Conservation (phyloP, 2,113 vertebrate species). For the Hepsetus odoe region DNA sequence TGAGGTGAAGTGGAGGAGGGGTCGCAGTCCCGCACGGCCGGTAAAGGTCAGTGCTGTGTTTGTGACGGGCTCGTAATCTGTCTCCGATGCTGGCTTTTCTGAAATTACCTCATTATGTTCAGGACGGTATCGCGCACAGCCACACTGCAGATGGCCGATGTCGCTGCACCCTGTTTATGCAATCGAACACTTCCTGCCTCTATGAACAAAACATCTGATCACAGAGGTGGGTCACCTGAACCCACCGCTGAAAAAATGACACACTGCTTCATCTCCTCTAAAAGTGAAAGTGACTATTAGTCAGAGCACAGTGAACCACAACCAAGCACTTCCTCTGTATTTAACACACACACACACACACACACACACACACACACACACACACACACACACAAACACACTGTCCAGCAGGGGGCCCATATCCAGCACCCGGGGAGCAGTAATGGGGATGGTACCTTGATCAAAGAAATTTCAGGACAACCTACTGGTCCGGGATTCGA, state of each 20-base stretch:
- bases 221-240: conserved; percentile 41
- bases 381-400: too few species aligned
- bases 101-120: conserved; percentile 77
- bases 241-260: background rate
- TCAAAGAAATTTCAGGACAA: too few species aligned
- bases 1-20: background rate
- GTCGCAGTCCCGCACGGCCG: conserved; percentile 62
- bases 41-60: conserved; percentile 72
- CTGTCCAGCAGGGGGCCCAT: too few species aligned
- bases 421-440: too few species aligned
- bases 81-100: conserved; percentile 58
- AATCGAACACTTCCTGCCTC: background rate
- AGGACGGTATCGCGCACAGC: conserved; percentile 73
- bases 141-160: conserved; percentile 56
- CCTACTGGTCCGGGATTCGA: too few species aligned
- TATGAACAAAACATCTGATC: conserved; percentile 52
- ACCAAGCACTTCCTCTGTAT: too few species aligned
- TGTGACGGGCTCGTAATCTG: conserved; percentile 62
- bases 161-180: conserved; percentile 47
- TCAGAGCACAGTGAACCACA: too few species aligned
- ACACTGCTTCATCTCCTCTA: background rate
- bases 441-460: too few species aligned
- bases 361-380: too few species aligned
- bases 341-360: too few species aligned
- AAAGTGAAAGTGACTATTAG: too few species aligned